Base-by-base conservation (phyloP, 2,113 vertebrate genomes). In the Gallinago undulata region DNA sequence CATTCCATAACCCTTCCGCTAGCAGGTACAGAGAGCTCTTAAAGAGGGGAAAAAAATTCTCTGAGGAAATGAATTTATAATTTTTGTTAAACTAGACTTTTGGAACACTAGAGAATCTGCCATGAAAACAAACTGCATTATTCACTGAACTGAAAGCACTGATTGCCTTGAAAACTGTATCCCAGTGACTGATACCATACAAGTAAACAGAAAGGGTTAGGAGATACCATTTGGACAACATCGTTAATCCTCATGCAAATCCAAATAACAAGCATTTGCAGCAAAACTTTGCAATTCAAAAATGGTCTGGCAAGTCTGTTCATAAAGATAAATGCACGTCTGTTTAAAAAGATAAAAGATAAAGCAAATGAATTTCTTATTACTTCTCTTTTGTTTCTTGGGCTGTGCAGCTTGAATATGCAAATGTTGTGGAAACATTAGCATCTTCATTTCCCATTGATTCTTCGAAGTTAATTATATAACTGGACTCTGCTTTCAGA, bases 281-380 rank as follows among this genome's bases (percentile, higher is more conserved):
- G 39, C 10, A 19, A 87, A 82, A 91, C 73, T 80, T 56, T 93
- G 74, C 73, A 95, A 94, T 86, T 93, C 75, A 89, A 64, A 96
- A 94, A 62, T 76, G 77, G 68, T 37, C 90, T 87, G 88, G 64
- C 75, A 89, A 79, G 68, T 82, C 91, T 94, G 80, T 85, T 97
- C 95, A 82, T 51, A 51, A 90, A 91, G 88, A 93, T 92, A 89
- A 70, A 93, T 57, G 41, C 41, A n/a, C 23, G 57, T 87, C 76
- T 97, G 85, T 85, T 94, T 81, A 93, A 91, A 96, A 91, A 95
- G 81, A 94, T 95, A 94, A 95, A 96, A 93, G 79, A 93, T 84
- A 96, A 93, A 97, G 50, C 60, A 93, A 95, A 60, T 39, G 3
- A 74, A 75, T 72, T 95, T 93, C 91, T 95, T 94, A 80, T 83